These are phyloP conservation scores for Liparis tanakae DNA, from an alignment of 2,797 vertebrate genomes.

Conservation along the genomic window DNA sequence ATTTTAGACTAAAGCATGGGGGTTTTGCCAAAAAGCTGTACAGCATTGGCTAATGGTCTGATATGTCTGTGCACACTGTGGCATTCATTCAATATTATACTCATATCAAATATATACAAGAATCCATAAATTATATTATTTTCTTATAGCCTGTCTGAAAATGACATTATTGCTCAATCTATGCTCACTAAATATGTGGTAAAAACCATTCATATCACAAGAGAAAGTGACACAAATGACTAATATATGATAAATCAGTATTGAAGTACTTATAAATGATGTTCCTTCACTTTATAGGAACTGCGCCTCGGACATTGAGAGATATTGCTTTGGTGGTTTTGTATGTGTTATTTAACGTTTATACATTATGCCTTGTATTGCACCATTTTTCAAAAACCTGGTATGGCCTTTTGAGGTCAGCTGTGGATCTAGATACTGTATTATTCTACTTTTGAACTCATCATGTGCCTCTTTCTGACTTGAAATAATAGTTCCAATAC, in stretches of 20 bases:
- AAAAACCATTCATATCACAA: not conserved
- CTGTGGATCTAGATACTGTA: not conserved
- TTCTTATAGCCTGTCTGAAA: not conserved
- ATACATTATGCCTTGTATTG: not conserved
- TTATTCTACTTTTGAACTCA: slow-evolving; percentile 15
- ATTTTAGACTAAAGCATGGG: slow-evolving; percentile 10
- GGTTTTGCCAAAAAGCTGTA: slow-evolving; percentile 7
- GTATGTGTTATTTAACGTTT: not conserved
- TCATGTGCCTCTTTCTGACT: slow-evolving; percentile 4
- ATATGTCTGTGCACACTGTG: slow-evolving; percentile 1
- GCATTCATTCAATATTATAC: not conserved
- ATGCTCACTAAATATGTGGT: not conserved
- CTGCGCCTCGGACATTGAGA: not conserved
- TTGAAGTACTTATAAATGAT: not conserved
- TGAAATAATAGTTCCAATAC: not conserved
- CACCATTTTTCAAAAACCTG: not conserved
- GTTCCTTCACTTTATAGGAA: not conserved
- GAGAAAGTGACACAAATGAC: slow-evolving; percentile 1
- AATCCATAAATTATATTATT: not conserved
- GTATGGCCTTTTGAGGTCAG: not conserved
- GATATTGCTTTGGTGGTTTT: not conserved
- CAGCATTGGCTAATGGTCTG: not conserved
- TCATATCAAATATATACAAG: not conserved
- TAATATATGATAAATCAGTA: not conserved
- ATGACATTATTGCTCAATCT: not conserved